Evolutionary conservation across 2,797 vertebrate genomes (phyloP), one percentile per base, ranked within the genome.

Genomic region (Cyprinodon diabolis): DNA sequence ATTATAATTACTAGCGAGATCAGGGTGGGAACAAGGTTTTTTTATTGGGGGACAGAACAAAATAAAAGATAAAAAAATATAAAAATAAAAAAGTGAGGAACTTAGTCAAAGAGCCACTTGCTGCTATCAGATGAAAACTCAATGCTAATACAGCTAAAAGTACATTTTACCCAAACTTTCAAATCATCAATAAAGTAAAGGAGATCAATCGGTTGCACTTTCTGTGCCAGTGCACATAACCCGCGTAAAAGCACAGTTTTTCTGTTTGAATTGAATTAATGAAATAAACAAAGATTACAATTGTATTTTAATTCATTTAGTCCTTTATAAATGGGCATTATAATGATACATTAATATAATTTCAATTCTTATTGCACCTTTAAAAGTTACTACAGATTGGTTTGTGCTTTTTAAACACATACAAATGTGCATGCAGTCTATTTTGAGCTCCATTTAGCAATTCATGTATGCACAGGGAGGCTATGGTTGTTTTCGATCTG

Each of bases 401-500:
- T 48, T 13, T 2, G 58, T 52, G 10, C 58, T 21, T 43, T 63
- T 43, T 13, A 43, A 63, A 63, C 5, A 63, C 30, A 1, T 10
- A 11, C 37, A n/a, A 35, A 40, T 49, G 58, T 80, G 60, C 58
- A 15, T 79, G 52, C 49, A 48, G 13, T 54, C 54, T 40, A 14
- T 76, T 66, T 30, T 6, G 7, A 48, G 35, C 30, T 65, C 30
- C 71, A 62, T 69, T 66, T 66, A n/a, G 37, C 55, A 51, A 66
- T 68, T 13, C 68, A 66, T 57, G 56, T 45, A 7, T 51, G 74
- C 43, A 68, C 17, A 62, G 57, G 71, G 65, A 40, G 45, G 23
- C 57, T 43, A 63, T 12, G 74, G 68, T 72, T 90, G 75, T 82
- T 87, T 91, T 89, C 84, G 72, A 84, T 85, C 69, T 30, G 76